Percentiles rank a stretch among this genome's conserved stretches.
These are phyloP conservation scores for Microtus pennsylvanicus DNA, from an alignment of 2,113 vertebrate species.

Conservation along the genomic window DNA sequence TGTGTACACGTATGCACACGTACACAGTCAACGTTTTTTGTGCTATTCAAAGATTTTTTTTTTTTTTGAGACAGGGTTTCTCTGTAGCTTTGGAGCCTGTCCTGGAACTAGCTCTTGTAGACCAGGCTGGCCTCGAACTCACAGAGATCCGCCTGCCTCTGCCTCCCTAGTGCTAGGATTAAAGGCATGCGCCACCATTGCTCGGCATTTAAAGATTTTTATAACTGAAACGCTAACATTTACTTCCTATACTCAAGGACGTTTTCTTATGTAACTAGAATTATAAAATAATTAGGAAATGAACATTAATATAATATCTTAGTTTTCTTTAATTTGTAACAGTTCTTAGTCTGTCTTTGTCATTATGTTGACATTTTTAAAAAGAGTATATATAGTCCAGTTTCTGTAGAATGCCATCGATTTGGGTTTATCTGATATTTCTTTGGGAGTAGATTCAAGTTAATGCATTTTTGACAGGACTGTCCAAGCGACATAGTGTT, in stretches of 20 bases:
- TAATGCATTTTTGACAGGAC: slow-evolving; percentile 50
- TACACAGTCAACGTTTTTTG: not conserved
- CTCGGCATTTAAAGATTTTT: not conserved
- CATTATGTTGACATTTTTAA: slow-evolving; percentile 9
- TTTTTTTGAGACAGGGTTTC: too few species aligned
- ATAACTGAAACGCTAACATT: slow-evolving; percentile 11
- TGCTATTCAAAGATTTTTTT: slow-evolving; percentile 33
- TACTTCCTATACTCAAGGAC: slow-evolving; percentile 52
- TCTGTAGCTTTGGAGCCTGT: too few species aligned
- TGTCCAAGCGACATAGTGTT: not conserved
- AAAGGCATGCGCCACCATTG: too few species aligned
- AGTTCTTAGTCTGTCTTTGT: slow-evolving; percentile 47
- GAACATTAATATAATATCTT: slow-evolving; percentile 27
- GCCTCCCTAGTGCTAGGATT: too few species aligned
- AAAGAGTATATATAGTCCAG: not conserved
- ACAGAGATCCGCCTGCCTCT: too few species aligned
- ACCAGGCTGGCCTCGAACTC: too few species aligned
- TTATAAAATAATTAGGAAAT: slow-evolving; percentile 49
- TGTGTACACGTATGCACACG: not conserved
- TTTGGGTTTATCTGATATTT: slow-evolving; percentile 58
- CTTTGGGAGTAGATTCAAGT: slow-evolving; percentile 38
- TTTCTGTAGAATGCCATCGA: slow-evolving; percentile 43
- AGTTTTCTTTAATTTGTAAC: slow-evolving; percentile 56
- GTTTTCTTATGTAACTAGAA: slow-evolving; percentile 57
- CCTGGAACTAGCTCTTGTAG: too few species aligned